These are phyloP conservation scores for Trichogramma evanescens DNA, from an alignment of 2,888 invertebrate genomes.

Conservation along the genomic window DNA sequence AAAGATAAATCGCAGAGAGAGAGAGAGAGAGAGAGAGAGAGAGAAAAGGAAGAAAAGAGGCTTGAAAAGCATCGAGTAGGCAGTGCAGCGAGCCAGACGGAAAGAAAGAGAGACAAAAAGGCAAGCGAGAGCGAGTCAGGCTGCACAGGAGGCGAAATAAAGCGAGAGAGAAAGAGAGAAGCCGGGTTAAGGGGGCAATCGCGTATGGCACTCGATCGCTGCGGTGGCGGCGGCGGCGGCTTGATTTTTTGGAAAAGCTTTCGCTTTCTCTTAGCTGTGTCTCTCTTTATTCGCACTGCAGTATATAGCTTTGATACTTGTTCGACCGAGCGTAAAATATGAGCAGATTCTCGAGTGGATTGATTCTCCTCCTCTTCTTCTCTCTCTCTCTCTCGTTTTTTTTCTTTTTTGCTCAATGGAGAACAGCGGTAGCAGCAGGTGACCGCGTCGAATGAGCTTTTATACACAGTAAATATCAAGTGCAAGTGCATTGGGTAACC, in stretches of 20 bases:
- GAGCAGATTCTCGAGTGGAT: conserved; percentile 2
- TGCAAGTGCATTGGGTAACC: too few species aligned
- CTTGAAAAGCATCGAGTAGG: background rate
- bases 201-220: background rate
- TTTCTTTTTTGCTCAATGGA: background rate
- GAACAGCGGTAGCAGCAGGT: conserved; percentile 1
- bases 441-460: too few species aligned
- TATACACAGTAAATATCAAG: too few species aligned
- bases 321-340: conserved; percentile 10
- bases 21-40: background rate
- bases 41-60: background rate
- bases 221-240: background rate
- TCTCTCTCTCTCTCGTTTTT: background rate
- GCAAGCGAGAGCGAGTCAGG: too few species aligned
- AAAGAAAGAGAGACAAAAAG: too few species aligned
- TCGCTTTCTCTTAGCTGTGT: background rate
- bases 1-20: background rate
- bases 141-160: too few species aligned
- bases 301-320: conserved; percentile 8
- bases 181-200: background rate
- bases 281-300: background rate
- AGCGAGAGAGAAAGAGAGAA: background rate
- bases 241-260: conserved; percentile 1
- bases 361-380: background rate
- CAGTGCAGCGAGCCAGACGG: too few species aligned